phyloP scores from a whole-genome alignment of 2,797 vertebrate genomes.

The Pangasius djambal region DNA sequence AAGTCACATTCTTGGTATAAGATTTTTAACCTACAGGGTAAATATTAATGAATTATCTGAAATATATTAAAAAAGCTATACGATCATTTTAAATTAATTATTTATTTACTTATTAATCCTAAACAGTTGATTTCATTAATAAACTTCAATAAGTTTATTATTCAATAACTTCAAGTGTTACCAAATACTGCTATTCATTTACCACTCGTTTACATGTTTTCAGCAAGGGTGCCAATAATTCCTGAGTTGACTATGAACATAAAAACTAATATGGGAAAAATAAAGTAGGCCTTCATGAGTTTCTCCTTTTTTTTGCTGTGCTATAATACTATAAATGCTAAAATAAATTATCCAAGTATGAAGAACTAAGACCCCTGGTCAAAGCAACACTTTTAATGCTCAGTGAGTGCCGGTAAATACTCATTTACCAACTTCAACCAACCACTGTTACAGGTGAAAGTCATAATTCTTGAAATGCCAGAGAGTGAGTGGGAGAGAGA shows the following conservation, averaged over 20 bases:
- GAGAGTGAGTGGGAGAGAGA: slow-evolving; percentile 49
- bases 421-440: background rate
- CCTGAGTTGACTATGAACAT: background rate
- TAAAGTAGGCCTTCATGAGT: background rate
- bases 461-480: background rate
- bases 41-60: background rate
- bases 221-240: slow-evolving; percentile 6
- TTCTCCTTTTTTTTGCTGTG: background rate
- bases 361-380: background rate
- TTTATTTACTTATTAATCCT: background rate
- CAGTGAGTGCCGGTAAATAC: slow-evolving; percentile 8
- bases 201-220: background rate
- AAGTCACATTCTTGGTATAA: background rate
- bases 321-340: background rate
- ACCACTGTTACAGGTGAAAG: slow-evolving; percentile 35
- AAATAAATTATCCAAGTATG: background rate
- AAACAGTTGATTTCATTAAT: background rate
- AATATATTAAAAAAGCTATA: background rate
- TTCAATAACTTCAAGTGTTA: too few relatives aligned
- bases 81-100: background rate
- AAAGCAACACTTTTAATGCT: slow-evolving; percentile 24
- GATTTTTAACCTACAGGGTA: background rate
- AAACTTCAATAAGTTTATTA: too few relatives aligned
- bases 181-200: background rate
- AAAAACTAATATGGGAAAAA: background rate